phyloP scores from a whole-genome alignment of 2,888 invertebrate genomes.

The Reticulitermes lucifugus region DNA sequence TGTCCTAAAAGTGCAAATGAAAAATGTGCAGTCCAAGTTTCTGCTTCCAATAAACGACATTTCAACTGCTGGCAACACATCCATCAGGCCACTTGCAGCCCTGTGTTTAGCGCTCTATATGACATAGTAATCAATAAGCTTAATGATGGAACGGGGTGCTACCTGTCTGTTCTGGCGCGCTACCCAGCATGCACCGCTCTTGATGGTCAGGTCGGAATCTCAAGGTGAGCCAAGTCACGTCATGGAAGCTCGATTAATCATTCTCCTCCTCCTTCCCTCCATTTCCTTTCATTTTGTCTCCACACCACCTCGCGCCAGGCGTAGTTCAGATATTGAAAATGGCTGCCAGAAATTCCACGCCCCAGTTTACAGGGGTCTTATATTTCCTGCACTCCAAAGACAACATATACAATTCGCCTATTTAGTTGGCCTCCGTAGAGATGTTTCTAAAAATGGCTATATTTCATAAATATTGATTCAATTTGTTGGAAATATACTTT shows the following conservation, averaged over 20 bases:
- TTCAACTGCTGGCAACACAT: neutral
- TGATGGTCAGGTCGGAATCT: constrained; percentile 43
- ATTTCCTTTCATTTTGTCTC: constrained; percentile 14
- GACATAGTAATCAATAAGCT: constrained; percentile 32
- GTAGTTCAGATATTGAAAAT: constrained; percentile 36
- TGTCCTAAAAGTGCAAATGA: neutral
- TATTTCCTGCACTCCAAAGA: neutral
- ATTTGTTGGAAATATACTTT: too few species aligned
- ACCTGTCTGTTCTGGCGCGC: constrained; percentile 20
- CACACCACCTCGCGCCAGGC: constrained; percentile 31
- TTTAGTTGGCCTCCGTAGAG: neutral
- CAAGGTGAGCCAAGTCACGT: constrained; percentile 47
- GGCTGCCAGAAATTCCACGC: constrained; percentile 42
- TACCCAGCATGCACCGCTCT: constrained; percentile 15
- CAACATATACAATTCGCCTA: neutral
- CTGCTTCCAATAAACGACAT: constrained; percentile 17
- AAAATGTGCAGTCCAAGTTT: neutral
- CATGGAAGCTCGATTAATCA: constrained; percentile 50
- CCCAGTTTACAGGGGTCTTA: constrained; percentile 25
- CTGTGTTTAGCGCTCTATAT: neutral
- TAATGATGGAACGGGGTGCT: constrained; percentile 36
- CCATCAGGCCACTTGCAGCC: neutral
- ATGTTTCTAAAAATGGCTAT: neutral
- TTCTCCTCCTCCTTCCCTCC: constrained; percentile 27
- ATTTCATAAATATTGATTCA: too few species aligned